These are phyloP conservation scores for Tipula lateralis DNA, from an alignment of 2,888 invertebrate genomes.

Conservation along the genomic window DNA sequence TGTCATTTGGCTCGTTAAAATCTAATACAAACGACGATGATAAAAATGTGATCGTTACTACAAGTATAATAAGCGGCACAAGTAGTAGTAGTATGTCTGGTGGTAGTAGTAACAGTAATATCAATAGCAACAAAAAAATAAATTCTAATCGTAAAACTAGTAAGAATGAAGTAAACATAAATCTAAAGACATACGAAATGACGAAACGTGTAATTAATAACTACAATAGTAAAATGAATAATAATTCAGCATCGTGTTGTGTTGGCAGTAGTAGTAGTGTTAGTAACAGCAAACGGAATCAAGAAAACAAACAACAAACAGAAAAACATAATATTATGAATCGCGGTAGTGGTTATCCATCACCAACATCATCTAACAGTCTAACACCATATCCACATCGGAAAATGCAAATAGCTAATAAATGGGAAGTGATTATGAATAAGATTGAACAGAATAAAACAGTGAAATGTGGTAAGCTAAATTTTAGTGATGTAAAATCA, in stretches of 20 bases:
- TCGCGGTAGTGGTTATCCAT: not conserved
- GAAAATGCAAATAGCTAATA: constrained; percentile 41
- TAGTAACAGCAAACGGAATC: constrained; percentile 48
- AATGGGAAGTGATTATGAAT: constrained; percentile 82
- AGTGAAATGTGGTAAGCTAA: constrained; percentile 65
- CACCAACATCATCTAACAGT: not conserved
- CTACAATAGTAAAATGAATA: constrained; percentile 55
- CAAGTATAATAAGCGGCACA: not conserved
- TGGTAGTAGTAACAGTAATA: constrained; percentile 26
- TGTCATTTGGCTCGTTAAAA: constrained; percentile 31
- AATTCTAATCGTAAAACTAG: constrained; percentile 45
- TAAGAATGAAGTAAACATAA: constrained; percentile 54
- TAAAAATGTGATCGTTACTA: not conserved
- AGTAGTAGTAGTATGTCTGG: constrained; percentile 20
- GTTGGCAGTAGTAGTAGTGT: constrained; percentile 39
- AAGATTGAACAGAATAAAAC: constrained; percentile 68
- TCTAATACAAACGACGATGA: constrained; percentile 27
- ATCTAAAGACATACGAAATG: constrained; percentile 69
- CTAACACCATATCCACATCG: not conserved
- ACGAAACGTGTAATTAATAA: constrained; percentile 64
- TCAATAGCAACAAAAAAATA: constrained; percentile 32
- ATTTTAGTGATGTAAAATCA: constrained; percentile 81
- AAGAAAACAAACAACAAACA: constrained; percentile 54
- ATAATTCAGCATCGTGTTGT: constrained; percentile 24
- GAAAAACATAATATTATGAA: constrained; percentile 35